phyloP scores from a whole-genome alignment of 2,888 invertebrate species.

The Pandemis corylana region DNA sequence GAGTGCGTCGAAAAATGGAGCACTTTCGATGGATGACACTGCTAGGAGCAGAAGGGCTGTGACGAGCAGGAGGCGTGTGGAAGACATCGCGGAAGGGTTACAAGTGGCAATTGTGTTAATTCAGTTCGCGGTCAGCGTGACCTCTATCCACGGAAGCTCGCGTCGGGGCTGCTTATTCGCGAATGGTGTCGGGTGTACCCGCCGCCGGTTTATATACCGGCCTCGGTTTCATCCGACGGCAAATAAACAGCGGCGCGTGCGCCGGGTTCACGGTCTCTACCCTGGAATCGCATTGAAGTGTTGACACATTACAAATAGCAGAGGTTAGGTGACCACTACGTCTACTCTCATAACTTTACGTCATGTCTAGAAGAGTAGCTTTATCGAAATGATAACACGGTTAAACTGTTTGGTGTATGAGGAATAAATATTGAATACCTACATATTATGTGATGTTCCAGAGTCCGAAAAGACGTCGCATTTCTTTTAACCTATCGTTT shows the following conservation, averaged over 20 bases:
- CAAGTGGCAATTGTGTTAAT: constrained; percentile 74
- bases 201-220: constrained; percentile 79
- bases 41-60: constrained; percentile 58
- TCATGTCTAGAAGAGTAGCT: constrained; percentile 20
- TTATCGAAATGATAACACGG: constrained; percentile 4
- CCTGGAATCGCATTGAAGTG: constrained; percentile 66
- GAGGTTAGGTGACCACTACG: constrained; percentile 42
- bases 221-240: constrained; percentile 80
- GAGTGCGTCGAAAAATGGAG: constrained; percentile 79
- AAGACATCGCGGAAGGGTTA: constrained; percentile 78
- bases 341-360: constrained; percentile 26
- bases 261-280: constrained; percentile 79
- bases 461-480: no score
- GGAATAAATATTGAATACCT: not conserved
- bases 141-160: constrained; percentile 77
- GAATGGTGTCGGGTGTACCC: constrained; percentile 80
- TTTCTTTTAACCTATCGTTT: no score
- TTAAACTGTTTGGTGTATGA: not conserved
- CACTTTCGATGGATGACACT: constrained; percentile 57
- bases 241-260: constrained; percentile 63
- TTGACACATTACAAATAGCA: constrained; percentile 45
- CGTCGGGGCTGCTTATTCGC: constrained; percentile 75
- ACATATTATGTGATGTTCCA: no score
- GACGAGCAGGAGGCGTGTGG: constrained; percentile 58
- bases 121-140: constrained; percentile 74